A percentile compares a stretch with the other conserved stretches of the same genome.
phyloP scores from a whole-genome alignment of 2,888 invertebrate genomes.

The Netelia inedita region DNA sequence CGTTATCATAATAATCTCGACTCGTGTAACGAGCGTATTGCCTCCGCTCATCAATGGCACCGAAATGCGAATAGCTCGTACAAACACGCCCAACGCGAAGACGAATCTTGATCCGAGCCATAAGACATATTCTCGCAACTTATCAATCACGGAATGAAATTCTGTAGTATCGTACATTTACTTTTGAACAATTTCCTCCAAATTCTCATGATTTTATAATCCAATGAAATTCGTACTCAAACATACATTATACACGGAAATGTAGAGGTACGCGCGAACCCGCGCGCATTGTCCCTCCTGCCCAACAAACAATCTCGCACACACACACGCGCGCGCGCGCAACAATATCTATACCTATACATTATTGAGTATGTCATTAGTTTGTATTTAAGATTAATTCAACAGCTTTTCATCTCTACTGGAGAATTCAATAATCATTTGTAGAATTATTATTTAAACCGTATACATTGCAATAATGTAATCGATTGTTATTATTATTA shows the following conservation, averaged over 20 bases:
- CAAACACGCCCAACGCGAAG: conserved; percentile 67
- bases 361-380: conserved; percentile 85
- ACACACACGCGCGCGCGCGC: conserved; percentile 36
- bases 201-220: conserved; percentile 14
- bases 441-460: conserved; percentile 80
- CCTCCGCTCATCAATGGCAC: conserved; percentile 40
- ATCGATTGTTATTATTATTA: conserved; percentile 76
- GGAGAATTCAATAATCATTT: conserved; percentile 67
- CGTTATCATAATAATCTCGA: conserved; percentile 68
- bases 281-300: no score
- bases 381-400: conserved; percentile 83
- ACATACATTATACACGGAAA: background rate
- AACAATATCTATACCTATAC: conserved; percentile 40
- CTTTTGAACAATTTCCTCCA: background rate
- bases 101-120: conserved; percentile 79
- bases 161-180: conserved; percentile 26
- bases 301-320: background rate
- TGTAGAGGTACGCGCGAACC: no score
- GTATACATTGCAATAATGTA: conserved; percentile 82
- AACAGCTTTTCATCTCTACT: conserved; percentile 72
- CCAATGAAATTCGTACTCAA: conserved; percentile 58
- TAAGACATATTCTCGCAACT: conserved; percentile 43
- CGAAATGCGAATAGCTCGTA: conserved; percentile 45
- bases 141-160: no score
- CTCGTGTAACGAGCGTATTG: conserved; percentile 23